These are phyloP conservation scores for Tiliqua scincoides DNA, from an alignment of 2,113 vertebrate genomes.

Conservation along the genomic window DNA sequence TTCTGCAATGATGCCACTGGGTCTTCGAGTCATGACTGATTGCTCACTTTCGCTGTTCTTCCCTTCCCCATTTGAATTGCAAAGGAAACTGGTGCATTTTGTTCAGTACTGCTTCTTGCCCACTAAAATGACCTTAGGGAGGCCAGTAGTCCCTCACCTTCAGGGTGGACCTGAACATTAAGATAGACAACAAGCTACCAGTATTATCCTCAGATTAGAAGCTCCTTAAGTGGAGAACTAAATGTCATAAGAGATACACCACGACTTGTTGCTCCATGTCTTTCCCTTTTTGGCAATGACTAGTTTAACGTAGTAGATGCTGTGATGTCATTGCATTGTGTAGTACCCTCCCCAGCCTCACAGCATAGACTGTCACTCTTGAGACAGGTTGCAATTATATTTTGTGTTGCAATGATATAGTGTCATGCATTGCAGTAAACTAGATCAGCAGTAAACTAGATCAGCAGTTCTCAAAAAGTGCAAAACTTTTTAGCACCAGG, in stretches of 20 bases:
- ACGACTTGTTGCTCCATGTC: neutral
- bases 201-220: no score
- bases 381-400: no score
- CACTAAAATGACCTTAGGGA: neutral
- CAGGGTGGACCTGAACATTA: neutral
- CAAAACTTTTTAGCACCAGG: no score
- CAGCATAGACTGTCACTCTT: neutral
- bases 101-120: neutral
- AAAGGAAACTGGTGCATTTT: neutral
- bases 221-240: no score
- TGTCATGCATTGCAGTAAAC: neutral
- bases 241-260: neutral
- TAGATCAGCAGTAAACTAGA: no score
- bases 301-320: neutral
- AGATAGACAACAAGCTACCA: neutral
- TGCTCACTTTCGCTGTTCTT: neutral
- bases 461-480: no score
- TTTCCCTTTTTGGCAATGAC: neutral
- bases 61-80: neutral
- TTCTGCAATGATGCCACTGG: accelerated
- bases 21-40: neutral
- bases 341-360: neutral
- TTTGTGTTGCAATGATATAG: neutral
- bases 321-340: neutral
- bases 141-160: neutral